Evolutionary conservation across 1,140 invertebrate genomes (phyloP).

Genomic region (Drosophila auraria): DNA sequence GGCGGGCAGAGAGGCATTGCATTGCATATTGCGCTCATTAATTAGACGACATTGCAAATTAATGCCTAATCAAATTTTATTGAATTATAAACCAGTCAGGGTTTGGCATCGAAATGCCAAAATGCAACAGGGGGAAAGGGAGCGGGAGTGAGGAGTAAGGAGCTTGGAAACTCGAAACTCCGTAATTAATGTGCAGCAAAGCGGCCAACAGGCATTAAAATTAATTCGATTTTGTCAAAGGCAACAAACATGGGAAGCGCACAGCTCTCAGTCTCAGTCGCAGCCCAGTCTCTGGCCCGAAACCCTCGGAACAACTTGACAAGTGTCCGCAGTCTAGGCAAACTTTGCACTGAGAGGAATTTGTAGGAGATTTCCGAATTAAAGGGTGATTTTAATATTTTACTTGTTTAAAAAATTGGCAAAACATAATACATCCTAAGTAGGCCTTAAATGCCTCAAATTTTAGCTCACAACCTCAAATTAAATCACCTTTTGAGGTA

Average conservation of each 20-base stretch:
- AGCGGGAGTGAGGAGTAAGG: not conserved
- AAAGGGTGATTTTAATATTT: not conserved
- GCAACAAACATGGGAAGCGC: conserved; percentile 45
- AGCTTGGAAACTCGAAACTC: not conserved
- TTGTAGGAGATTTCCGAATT: not conserved
- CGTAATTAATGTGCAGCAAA: conserved; percentile 48
- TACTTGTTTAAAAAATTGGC: too few relatives aligned
- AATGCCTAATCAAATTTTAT: conserved; percentile 84
- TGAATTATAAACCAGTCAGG: conserved; percentile 79
- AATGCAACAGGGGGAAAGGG: not conserved
- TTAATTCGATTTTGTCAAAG: conserved; percentile 57
- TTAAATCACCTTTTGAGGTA: not conserved
- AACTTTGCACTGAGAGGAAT: conserved; percentile 6
- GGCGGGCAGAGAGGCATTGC: conserved; percentile 11
- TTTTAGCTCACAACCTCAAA: not conserved
- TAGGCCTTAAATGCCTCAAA: not conserved
- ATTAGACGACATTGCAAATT: conserved; percentile 78
- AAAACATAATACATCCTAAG: too few relatives aligned
- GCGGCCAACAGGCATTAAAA: conserved; percentile 49
- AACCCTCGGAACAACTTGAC: conserved; percentile 40
- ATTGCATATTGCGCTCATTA: conserved; percentile 69
- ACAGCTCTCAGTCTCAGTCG: conserved; percentile 13
- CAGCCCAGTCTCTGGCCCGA: not conserved
- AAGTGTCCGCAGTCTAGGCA: conserved; percentile 26
- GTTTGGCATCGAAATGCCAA: conserved; percentile 49